Evolutionary conservation across 2,797 vertebrate genomes (phyloP).

Genomic region (Semotilus atromaculatus): DNA sequence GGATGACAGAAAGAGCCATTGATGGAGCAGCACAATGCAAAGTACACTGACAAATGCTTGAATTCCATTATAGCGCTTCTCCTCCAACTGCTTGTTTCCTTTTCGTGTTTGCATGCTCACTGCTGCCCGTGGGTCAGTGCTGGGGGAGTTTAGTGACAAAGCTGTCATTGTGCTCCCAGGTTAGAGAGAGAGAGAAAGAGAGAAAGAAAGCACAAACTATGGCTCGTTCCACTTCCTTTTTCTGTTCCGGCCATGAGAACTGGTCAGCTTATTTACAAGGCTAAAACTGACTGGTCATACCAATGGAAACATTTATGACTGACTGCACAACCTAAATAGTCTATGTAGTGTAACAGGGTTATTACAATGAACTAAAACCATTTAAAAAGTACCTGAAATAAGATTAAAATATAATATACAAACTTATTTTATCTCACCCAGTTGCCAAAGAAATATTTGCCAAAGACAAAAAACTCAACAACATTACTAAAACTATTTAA

Average conservation of each 20-base stretch:
- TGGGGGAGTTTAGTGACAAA: slow-evolving; percentile 67
- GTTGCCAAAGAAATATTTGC: not conserved
- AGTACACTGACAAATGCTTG: slow-evolving; percentile 69
- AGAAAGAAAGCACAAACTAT: slow-evolving; percentile 18
- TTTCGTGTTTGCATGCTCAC: slow-evolving; percentile 70
- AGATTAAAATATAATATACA: not conserved
- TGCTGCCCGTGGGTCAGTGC: slow-evolving; percentile 66
- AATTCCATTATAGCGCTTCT: slow-evolving; percentile 76
- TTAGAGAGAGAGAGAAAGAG: slow-evolving; percentile 56
- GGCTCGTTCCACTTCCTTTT: slow-evolving; percentile 66
- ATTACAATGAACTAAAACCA: not conserved
- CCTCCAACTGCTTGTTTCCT: slow-evolving; percentile 63
- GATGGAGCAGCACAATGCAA: slow-evolving; percentile 76
- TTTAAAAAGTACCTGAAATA: not conserved
- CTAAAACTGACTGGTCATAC: slow-evolving; percentile 11
- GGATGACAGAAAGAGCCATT: slow-evolving; percentile 75
- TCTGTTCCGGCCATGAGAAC: slow-evolving; percentile 11
- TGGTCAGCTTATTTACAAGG: slow-evolving; percentile 24
- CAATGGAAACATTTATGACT: not conserved
- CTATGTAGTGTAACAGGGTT: not conserved
- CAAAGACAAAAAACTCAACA: not conserved
- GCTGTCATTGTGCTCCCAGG: slow-evolving; percentile 69
- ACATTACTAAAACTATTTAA: not conserved
- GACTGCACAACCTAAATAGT: not conserved
- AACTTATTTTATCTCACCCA: not conserved